Conservation (phyloP, 2,113 vertebrate genomes). For the Cheirogaleus medius region DNA sequence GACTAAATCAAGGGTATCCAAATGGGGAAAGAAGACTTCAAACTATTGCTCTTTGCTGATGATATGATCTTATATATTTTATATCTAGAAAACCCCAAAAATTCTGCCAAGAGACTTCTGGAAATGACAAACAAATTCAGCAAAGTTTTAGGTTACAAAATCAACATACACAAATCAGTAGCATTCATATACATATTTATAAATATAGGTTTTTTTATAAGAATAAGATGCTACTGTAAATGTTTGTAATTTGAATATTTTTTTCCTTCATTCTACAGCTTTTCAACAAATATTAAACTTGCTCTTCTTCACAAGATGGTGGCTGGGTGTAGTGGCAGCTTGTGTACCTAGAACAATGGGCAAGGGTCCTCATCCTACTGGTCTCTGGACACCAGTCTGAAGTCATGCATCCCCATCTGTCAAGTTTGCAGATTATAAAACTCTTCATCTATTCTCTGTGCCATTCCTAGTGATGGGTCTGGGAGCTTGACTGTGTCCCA, state of each 20-base stretch:
- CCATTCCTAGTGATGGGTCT: background rate
- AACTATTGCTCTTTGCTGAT: too few relatives aligned
- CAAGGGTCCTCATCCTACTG: background rate
- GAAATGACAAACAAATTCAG: too few relatives aligned
- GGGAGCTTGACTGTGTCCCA: background rate
- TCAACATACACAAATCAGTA: too few relatives aligned
- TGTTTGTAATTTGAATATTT: background rate
- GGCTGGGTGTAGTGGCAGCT: background rate
- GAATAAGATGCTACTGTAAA: background rate
- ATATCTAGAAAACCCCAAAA: too few relatives aligned
- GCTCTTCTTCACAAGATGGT: background rate
- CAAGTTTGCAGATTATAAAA: background rate
- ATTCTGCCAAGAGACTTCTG: too few relatives aligned
- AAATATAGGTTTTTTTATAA: background rate
- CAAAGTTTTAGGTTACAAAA: too few relatives aligned
- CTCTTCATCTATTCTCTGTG: background rate
- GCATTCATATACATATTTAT: background rate
- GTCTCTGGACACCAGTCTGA: background rate
- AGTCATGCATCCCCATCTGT: too few relatives aligned
- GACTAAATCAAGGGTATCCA: too few relatives aligned
- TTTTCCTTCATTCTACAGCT: background rate
- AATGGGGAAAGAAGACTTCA: too few relatives aligned
- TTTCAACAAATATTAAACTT: background rate
- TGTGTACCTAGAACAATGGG: background rate
- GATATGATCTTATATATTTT: too few relatives aligned